A percentile compares a stretch with the other conserved stretches of the same genome.
phyloP scores from a whole-genome alignment of 2,797 vertebrate genomes.

The Hyperoplus lanceolatus region DNA sequence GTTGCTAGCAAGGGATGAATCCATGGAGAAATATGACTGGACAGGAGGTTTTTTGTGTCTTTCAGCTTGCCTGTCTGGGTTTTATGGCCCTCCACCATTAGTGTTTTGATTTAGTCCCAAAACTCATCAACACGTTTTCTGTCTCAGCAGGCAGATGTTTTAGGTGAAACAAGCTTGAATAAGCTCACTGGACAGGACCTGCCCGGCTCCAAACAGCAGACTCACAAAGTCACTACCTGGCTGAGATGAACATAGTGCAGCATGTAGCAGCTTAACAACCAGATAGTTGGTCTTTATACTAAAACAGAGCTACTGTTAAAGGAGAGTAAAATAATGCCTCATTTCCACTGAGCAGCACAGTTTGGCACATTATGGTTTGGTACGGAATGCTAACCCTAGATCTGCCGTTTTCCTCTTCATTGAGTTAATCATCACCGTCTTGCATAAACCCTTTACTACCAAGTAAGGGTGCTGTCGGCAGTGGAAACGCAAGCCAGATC shows the following conservation, averaged over 20 bases:
- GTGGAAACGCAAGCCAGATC: no score
- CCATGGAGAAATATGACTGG: background rate
- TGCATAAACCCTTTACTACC: no score
- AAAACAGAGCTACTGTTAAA: no score
- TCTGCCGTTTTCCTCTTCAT: no score
- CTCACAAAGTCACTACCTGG: background rate
- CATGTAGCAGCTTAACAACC: background rate
- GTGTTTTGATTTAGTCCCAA: conserved; percentile 2
- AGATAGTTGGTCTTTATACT: background rate
- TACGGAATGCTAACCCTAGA: no score
- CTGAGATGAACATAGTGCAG: conserved; percentile 6
- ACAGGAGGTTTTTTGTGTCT: conserved; percentile 18
- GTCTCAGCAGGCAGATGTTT: conserved; percentile 11
- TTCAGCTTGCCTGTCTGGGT: conserved; percentile 18
- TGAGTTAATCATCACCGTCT: no score
- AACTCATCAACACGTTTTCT: conserved; percentile 3
- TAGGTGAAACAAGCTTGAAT: background rate
- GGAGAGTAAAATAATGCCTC: no score
- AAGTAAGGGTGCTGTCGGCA: no score
- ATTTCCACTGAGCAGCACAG: no score
- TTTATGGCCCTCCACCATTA: conserved; percentile 10
- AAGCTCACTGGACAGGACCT: background rate
- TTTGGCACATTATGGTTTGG: no score
- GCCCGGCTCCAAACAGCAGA: background rate
- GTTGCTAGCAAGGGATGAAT: background rate